Evolutionary conservation across 2,888 invertebrate genomes (phyloP), one percentile per base, ranked within the genome.

Genomic region (Cynaeus angustus): DNA sequence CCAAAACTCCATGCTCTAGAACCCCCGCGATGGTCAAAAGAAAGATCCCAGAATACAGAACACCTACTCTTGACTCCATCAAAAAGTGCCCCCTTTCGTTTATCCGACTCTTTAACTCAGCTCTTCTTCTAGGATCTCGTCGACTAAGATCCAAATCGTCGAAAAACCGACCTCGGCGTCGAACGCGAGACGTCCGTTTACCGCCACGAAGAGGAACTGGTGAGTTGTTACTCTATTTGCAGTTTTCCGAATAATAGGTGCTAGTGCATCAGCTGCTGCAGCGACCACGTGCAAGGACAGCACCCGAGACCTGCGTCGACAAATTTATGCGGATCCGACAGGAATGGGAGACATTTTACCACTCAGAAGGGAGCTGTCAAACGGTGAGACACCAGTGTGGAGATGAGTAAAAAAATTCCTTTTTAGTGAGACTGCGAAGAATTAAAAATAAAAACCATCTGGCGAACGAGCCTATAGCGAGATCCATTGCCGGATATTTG

Each of bases 401-500:
- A 21, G 4, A 21, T 21, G 4, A 21, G 21, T 21, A 21, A 21
- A 21, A 21, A 30, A 33, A 6, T 33, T 13, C 9, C 8, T 38
- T 38, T 41, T 30, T 16, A 70, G 70, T 37, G 48, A 26, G 13
- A 50, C 10, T 16, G 3, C 43, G 45, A 26, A 53, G 38, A 26
- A 4, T 14, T 7, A 48, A 55, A 30, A 13, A 37, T 13, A 71
- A 71, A 53, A 65, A 68, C 21, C 69, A 73, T 9, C 68, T 79
- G 45, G 65, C 75, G 66, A 77, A 82, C 75, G 84, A 85, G 64
- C 84, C 84, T 3, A 85, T 85, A 16, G 84, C 84, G 3, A 75
- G 82, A 73, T 83, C 82, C 7, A 85, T 85, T 64, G 84, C 84
- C 14, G 84, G 81, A 46, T 85, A 84, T 71, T 79, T 85, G 52